Conservation (phyloP, 2,888 invertebrate genomes). For the Macaria liturata region DNA sequence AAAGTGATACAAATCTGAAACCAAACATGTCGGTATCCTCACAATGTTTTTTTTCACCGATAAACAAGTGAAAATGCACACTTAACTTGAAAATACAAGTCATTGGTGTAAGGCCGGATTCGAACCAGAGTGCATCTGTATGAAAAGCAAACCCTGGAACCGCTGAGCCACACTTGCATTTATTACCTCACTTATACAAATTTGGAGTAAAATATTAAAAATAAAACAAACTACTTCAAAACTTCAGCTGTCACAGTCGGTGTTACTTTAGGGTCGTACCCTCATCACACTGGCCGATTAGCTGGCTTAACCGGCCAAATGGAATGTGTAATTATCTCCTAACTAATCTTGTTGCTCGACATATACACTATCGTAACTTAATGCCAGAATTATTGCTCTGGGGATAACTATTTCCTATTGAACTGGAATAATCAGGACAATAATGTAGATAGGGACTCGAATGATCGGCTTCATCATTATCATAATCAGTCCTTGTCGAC, state of each 20-base stretch:
- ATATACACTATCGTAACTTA: conserved; percentile 36
- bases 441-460: conserved; percentile 1
- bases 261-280: conserved; percentile 53
- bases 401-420: conserved; percentile 25
- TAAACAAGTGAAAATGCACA: no score
- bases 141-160: no score
- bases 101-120: no score
- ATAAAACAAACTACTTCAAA: not conserved
- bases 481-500: no score
- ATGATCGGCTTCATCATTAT: not conserved
- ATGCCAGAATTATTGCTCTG: conserved; percentile 28
- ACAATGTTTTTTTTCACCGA: no score
- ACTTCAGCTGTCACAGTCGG: conserved; percentile 18
- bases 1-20: no score
- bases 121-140: no score
- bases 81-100: no score
- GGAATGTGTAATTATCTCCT: conserved; percentile 80
- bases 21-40: no score
- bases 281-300: conserved; percentile 75
- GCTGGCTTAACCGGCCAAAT: conserved; percentile 75
- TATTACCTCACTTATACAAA: no score
- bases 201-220: no score
- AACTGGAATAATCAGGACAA: conserved; percentile 12
- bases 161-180: no score
- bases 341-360: conserved; percentile 59